Base-by-base conservation (phyloP, 2,888 invertebrate genomes). In the Idaea biselata region DNA sequence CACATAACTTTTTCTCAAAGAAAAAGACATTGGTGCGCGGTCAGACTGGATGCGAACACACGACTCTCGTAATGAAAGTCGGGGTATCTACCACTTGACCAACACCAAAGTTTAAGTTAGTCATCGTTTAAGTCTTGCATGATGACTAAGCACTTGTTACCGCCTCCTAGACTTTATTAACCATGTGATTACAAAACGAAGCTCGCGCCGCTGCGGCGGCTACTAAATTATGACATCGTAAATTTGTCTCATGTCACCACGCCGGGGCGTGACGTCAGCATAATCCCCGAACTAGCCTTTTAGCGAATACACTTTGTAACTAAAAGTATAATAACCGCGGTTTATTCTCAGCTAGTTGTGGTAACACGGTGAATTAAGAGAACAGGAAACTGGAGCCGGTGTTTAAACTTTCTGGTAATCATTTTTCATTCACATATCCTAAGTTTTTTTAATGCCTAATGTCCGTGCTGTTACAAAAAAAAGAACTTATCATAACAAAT, bases 211-310 rank as follows among this genome's bases (percentile, higher is more conserved):
- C 67, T 62, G 66, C 64, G 71, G 72, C 73, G 65, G 64, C 64
- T 66, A 72, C 74, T 81, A 78, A 83, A 76, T 82, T 82, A 82
- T 83, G 79, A 79, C 79, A 69, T 79, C 81, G 73, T 83, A 83
- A 82, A 84, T 83, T 77, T 69, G 75, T 81, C 76, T 75, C 65
- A 68, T 80, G 81, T 80, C 82, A 74, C 64, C 78, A 62, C 66
- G 65, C 61, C 63, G 65, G 64, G 58, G 73, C 69, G 69, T 71
- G 67, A 68, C 71, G 72, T 75, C 75, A 70, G 72, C 71, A 60
- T 74, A 72, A 77, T 79, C 73, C 33, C 55, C 25, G 61, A 61
- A 62, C 60, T 63, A 44, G 62, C 56, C 56, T 56, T 56, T 56
- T 16, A 56, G 18, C 56, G 18, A 5, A n/a, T 17, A 55, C 56